Evolutionary conservation across 2,888 invertebrate species (phyloP).

Genomic region (Rotaria macrura): DNA sequence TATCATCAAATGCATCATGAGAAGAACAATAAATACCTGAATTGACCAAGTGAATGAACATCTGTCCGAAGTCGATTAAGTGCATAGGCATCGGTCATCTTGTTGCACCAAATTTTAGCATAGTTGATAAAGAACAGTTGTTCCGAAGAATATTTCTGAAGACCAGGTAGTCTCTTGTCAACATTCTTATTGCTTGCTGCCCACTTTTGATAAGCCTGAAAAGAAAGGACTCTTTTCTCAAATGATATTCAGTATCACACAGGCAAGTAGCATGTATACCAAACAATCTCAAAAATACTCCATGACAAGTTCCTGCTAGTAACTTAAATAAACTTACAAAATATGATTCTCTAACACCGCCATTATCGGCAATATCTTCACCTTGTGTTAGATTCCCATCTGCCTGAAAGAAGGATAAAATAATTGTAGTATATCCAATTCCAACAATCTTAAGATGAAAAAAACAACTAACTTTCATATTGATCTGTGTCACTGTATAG

Average conservation of each 20-base stretch:
- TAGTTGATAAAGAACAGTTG: slow-evolving; percentile 53
- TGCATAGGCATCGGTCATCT: slow-evolving; percentile 21
- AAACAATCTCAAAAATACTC: no score
- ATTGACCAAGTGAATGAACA: slow-evolving; percentile 29
- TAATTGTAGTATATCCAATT: not conserved
- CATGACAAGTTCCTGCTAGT: no score
- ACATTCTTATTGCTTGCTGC: not conserved
- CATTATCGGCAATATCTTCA: slow-evolving; percentile 50
- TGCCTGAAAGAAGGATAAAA: not conserved
- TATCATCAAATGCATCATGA: no score
- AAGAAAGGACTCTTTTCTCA: not conserved
- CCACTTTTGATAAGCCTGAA: slow-evolving; percentile 37
- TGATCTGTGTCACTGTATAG: slow-evolving; percentile 60
- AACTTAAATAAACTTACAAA: slow-evolving; percentile 47
- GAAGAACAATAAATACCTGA: not conserved
- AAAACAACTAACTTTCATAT: slow-evolving; percentile 39
- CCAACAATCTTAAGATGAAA: no score
- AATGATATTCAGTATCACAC: not conserved
- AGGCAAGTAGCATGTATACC: no score
- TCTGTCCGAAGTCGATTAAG: slow-evolving; percentile 10
- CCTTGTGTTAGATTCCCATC: slow-evolving; percentile 37
- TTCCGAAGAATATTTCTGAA: slow-evolving; percentile 39
- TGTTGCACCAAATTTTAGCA: slow-evolving; percentile 51
- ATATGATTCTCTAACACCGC: slow-evolving; percentile 47
- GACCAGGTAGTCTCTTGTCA: slow-evolving; percentile 23